Evolutionary conservation across 2,797 vertebrate species (phyloP), one percentile per base, ranked within the genome.

Genomic region (Lindbergichthys nudifrons): DNA sequence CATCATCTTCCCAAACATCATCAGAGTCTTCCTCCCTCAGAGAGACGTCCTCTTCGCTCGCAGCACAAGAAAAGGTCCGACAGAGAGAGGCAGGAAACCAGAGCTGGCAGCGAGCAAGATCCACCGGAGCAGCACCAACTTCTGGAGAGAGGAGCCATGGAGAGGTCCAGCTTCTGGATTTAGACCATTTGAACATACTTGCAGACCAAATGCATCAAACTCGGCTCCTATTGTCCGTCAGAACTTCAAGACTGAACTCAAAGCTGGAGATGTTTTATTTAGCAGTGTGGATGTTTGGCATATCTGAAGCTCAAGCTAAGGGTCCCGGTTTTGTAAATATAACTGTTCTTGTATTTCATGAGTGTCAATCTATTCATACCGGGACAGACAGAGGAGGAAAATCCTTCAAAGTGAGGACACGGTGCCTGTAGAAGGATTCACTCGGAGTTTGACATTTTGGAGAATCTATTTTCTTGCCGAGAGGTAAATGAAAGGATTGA

Each of bases 161-260:
- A 94, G 56, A 93, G 94, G 78, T 87, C 89, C 79, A 94, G 95
- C 82, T 91, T 95, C 83, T 96, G 94, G 95, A 92, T 96, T 65
- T 94, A 91, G 73, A 9, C 0, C 0, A 2, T 19, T 76, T 43
- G 54, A 61, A 67, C 19, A 26, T 18, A 43, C 12, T 50, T 1
- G 0, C 61, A 51, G 56, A 52, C 19, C 1, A 18, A 23, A 13
- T 3, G 1, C 56, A 60, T 26, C 39, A 50, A 45, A 39, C 8
- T 14, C 7, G 3, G 60, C n/a, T 26, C 26, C 10, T 16, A 5
- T 2, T 54, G 32, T 39, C 1, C 26, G 21, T 61, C 47, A 23
- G 42, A 26, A 19, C 54, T 66, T 72, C 19, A 67, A 60, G 74
- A 72, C 42, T 60, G 43, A 72, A 26, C 65, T 79, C 14, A 18